Percentiles rank a stretch among this genome's conserved stretches.
Evolutionary conservation across 2,888 invertebrate species (phyloP).

Genomic region (Phymatocera aterrima): DNA sequence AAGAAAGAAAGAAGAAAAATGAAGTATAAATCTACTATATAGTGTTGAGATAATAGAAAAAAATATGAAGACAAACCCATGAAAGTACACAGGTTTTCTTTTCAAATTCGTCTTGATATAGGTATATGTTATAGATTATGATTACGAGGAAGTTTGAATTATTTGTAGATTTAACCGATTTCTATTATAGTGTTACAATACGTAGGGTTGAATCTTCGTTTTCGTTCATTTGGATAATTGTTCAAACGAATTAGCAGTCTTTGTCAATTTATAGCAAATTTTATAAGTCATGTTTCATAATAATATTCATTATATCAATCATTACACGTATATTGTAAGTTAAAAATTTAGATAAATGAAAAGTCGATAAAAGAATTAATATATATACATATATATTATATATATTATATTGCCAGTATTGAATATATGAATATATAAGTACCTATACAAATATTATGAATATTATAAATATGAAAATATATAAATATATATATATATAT

Average conservation of each 20-base stretch:
- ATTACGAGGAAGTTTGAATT: background rate
- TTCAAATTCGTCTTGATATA: conserved; percentile 35
- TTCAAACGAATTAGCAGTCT: conserved; percentile 17
- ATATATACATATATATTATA: no score
- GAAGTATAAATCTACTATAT: conserved; percentile 62
- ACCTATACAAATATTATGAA: conserved; percentile 45
- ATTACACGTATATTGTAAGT: background rate
- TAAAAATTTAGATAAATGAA: conserved; percentile 11
- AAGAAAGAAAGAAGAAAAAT: no score
- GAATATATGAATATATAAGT: conserved; percentile 42
- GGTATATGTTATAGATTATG: no score
- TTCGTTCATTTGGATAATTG: background rate
- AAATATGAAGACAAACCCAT: conserved; percentile 71
- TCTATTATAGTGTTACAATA: background rate
- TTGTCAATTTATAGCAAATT: conserved; percentile 41
- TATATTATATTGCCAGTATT: conserved; percentile 44
- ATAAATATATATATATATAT: conserved; percentile 46
- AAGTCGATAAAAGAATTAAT: conserved; percentile 20
- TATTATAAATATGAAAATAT: no score
- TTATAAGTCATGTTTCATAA: conserved; percentile 43
- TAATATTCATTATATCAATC: background rate
- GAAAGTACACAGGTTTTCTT: conserved; percentile 72
- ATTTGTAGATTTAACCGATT: conserved; percentile 13
- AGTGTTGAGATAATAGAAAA: conserved; percentile 68
- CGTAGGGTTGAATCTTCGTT: background rate